Evolutionary conservation across 2,113 vertebrate genomes (phyloP).

Genomic region (Benitochromis conjunctus): DNA sequence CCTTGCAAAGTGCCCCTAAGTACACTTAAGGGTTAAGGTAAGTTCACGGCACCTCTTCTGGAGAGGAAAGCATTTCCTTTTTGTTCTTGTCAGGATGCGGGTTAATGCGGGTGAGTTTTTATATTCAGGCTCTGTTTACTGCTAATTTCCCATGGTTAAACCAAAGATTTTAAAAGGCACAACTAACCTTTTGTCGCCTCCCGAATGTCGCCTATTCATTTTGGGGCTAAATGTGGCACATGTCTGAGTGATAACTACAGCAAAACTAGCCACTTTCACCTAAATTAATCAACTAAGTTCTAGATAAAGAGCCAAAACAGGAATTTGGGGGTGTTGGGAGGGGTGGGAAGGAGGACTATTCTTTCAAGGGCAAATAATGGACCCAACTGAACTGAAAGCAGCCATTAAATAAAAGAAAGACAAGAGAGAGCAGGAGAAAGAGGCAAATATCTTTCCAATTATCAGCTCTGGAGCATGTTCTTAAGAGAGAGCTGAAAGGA

Average conservation of each 20-base stretch:
- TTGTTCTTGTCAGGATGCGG: background rate
- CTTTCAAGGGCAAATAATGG: conserved; percentile 57
- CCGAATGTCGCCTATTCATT: background rate
- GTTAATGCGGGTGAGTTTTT: background rate
- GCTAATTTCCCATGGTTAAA: background rate
- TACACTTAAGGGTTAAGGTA: no score
- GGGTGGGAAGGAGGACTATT: conserved; percentile 7
- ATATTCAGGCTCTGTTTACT: background rate
- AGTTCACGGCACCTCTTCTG: background rate
- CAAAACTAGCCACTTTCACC: conserved; percentile 16
- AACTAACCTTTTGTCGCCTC: background rate
- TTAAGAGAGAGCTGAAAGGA: conserved; percentile 65
- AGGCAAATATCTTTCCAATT: conserved; percentile 68
- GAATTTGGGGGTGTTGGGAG: background rate
- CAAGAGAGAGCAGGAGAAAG: conserved; percentile 51
- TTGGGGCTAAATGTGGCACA: background rate
- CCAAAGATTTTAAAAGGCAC: background rate
- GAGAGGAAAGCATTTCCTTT: background rate
- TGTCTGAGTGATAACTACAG: background rate
- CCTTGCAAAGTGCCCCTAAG: no score
- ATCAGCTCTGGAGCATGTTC: conserved; percentile 59
- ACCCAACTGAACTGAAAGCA: conserved; percentile 44
- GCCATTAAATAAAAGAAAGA: conserved; percentile 55
- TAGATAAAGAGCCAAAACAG: conserved; percentile 23
- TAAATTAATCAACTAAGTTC: conserved; percentile 11